Evolutionary conservation across 1,140 invertebrate species (phyloP), one percentile per base, ranked within the genome.

Genomic region (Acromyrmex echinatior): DNA sequence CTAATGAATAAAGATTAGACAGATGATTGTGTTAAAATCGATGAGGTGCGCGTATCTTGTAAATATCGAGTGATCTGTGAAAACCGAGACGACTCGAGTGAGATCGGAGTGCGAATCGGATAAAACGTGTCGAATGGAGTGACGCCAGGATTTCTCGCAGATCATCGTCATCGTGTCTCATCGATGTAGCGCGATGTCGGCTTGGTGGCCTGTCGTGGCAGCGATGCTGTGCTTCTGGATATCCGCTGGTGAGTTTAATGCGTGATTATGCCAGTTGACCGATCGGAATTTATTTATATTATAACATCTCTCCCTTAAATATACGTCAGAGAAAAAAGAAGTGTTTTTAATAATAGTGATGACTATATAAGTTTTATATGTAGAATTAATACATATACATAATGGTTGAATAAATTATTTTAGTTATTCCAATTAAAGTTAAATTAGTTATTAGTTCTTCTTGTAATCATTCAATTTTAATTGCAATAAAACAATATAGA

Each of bases 121-220:
- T 81, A 66, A 73, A 68, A 82, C 53, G 80, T 84, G 39, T 79
- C 78, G 85, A 90, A 71, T 70, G 79, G 73, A 31, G 79, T 79
- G 45, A 71, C 78, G 58, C 74, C 58, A 79, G 68, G 58, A 90
- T 91, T 88, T 87, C 74, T 68, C 65, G 87, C 51, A 62, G 70
- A 84, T 84, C 70, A 74, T 77, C 66, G 58, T 81, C 45, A 78
- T 79, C 74, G 68, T 87, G 78, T 70, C 79, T 66, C 79, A 82
- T 66, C 84, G 68, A 92, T 92, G 90, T 86, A 91, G 85, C 90
- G 92, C 91, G 79, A 95, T 95, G 94, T 92, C 92, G 84, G 66
- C 82, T 88, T 88, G 88, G 76, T 93, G 92, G 86, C 86, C 90
- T 78, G 81, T 93, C 71, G 77, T 92, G 78, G 82, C 88, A 62